A percentile compares a stretch with the other conserved stretches of the same genome.
Evolutionary conservation across 2,797 vertebrate genomes (phyloP).

Genomic region (Micrastur ruficollis): DNA sequence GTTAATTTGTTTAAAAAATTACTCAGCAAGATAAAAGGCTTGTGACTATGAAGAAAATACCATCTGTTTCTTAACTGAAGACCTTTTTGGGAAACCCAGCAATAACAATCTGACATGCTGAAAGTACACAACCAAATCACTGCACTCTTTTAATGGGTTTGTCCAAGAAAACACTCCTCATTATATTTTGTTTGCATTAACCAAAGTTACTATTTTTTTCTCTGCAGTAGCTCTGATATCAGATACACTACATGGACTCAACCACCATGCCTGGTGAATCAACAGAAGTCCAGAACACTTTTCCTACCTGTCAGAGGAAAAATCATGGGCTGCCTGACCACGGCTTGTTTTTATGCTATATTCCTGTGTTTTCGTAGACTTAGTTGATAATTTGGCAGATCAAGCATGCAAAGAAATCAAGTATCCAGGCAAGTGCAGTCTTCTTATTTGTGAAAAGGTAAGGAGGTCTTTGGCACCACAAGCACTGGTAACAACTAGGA

Average conservation of each 20-base stretch:
- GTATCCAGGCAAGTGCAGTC: not conserved
- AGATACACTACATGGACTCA: not conserved
- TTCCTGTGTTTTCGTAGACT: not conserved
- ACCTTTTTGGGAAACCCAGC: not conserved
- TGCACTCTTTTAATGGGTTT: not conserved
- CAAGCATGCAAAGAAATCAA: not conserved
- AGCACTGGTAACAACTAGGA: not conserved
- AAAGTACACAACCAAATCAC: not conserved
- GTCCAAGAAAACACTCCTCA: not conserved
- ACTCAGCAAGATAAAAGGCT: not conserved
- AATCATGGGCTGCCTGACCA: not conserved
- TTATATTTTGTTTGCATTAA: not conserved
- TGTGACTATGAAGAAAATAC: not conserved
- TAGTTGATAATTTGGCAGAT: not conserved
- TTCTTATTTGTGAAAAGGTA: not conserved
- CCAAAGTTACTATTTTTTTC: not conserved
- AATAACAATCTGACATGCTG: not conserved
- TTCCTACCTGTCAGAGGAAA: not conserved
- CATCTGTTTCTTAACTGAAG: not conserved
- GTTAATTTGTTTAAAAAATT: not conserved
- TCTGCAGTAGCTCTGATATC: not conserved
- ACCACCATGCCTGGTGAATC: not conserved
- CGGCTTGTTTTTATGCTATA: not conserved
- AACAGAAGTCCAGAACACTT: not conserved
- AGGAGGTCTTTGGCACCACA: not conserved